Evolutionary conservation across 2,797 vertebrate species (phyloP).

Genomic region (Danio choprae): DNA sequence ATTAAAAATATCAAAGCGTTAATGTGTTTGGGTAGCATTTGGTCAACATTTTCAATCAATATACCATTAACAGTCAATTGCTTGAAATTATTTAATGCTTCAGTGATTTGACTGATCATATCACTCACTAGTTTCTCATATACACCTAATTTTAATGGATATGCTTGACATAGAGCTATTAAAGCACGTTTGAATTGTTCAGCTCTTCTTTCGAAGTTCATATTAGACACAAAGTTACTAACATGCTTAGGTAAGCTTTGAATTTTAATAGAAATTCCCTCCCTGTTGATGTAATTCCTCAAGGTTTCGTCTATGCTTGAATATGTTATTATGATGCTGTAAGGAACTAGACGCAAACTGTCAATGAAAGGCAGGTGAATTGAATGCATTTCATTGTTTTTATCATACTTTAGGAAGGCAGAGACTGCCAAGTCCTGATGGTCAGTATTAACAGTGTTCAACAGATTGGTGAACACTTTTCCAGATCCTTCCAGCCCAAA

Average conservation of each 20-base stretch:
- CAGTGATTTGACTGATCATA: slow-evolving; percentile 69
- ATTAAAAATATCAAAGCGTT: slow-evolving; percentile 67
- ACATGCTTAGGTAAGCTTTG: slow-evolving; percentile 78
- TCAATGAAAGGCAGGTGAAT: slow-evolving; percentile 85
- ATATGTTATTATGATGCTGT: slow-evolving; percentile 75
- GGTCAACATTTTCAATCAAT: slow-evolving; percentile 75
- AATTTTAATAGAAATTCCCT: slow-evolving; percentile 77
- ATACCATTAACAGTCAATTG: slow-evolving; percentile 71
- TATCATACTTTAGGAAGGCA: slow-evolving; percentile 91
- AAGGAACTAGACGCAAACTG: slow-evolving; percentile 79
- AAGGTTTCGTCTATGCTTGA: slow-evolving; percentile 76
- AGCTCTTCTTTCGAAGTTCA: slow-evolving; percentile 79
- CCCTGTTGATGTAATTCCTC: slow-evolving; percentile 75
- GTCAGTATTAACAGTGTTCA: slow-evolving; percentile 68
- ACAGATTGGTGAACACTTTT: slow-evolving; percentile 68
- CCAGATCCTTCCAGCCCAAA: slow-evolving; percentile 82
- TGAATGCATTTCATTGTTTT: slow-evolving; percentile 83
- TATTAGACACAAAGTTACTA: slow-evolving; percentile 76
- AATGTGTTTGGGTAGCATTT: slow-evolving; percentile 79
- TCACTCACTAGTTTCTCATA: slow-evolving; percentile 67
- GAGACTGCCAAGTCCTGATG: slow-evolving; percentile 87
- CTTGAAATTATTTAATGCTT: slow-evolving; percentile 73
- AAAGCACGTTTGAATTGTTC: slow-evolving; percentile 78
- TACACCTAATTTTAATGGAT: slow-evolving; percentile 76
- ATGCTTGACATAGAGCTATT: slow-evolving; percentile 74